Base-by-base conservation (phyloP, 2,888 invertebrate genomes). In the Smittia aterrima region DNA sequence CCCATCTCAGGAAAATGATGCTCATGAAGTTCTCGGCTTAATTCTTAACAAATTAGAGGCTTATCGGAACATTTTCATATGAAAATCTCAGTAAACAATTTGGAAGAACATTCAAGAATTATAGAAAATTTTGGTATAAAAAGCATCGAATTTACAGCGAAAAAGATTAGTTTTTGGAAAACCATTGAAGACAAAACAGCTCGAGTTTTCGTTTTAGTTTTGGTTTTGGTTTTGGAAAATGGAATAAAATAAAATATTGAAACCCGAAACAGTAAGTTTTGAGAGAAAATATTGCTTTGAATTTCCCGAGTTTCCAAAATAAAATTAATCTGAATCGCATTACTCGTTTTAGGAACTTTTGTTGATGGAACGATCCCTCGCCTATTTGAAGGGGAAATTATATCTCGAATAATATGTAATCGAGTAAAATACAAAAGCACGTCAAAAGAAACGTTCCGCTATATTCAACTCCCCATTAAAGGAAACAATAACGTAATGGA, bases 1-100 rank as follows among this genome's bases (percentile, higher is more conserved):
- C 83, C 98, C 98, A 1, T 99, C 99, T 82, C 98, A 98, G 96
- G 99, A 99, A 82, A 99, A 99, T 83, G 99, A 94, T 83, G 93
- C 94, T 9, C 94, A 91, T 84, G 96, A 92, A 85, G 95, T 93
- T 83, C 84, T 92, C 77, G 88, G 93, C 82, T 92, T 93, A 79
- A 86, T 98, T 24, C 85, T 99, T 79, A 98, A 99, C 83, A 99
- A 99, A 83, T 86, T 99, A 81, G 99, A 99, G 82, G n/a, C n/a
- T n/a, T n/a, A n/a, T n/a, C n/a, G n/a, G n/a, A n/a, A n/a, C n/a
- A n/a, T n/a, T n/a, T n/a, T n/a, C n/a, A n/a, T n/a, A n/a, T n/a
- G n/a, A n/a, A n/a, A n/a, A n/a, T n/a, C n/a, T n/a, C n/a, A n/a
- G n/a, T n/a, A n/a, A n/a, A n/a, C n/a, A n/a, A n/a, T n/a, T n/a